These are phyloP conservation scores for Sebastes dallii DNA, from an alignment of 2,797 vertebrate genomes.

Conservation along the genomic window DNA sequence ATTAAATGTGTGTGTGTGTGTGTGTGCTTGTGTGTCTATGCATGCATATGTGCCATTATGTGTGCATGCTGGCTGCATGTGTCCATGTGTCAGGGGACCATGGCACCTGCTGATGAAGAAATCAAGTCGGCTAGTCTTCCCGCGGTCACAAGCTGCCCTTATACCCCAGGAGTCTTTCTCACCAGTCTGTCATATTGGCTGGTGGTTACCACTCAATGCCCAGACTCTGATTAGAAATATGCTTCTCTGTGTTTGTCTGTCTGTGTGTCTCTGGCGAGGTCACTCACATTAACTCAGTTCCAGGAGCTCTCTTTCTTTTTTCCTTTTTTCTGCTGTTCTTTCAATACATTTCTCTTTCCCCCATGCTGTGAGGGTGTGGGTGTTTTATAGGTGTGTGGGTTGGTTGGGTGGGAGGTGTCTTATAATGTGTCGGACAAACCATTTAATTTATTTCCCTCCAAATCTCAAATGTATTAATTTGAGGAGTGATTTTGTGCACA, in stretches of 20 bases:
- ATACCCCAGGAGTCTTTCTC: slow-evolving; percentile 64
- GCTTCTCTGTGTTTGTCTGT: slow-evolving; percentile 42
- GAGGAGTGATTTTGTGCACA: neutral
- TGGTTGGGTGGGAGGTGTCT: neutral
- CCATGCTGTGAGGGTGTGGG: neutral
- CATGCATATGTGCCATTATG: slow-evolving; percentile 35
- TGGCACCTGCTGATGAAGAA: slow-evolving; percentile 82
- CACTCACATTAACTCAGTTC: neutral
- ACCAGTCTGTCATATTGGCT: slow-evolving; percentile 76
- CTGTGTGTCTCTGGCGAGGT: slow-evolving; percentile 10
- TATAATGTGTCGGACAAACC: neutral
- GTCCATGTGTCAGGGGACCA: slow-evolving; percentile 61
- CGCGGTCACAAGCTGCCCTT: slow-evolving; percentile 80
- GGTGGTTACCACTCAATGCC: slow-evolving; percentile 36
- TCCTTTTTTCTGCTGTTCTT: slow-evolving; percentile 13
- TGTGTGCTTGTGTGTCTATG: slow-evolving; percentile 7
- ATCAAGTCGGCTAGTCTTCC: slow-evolving; percentile 75
- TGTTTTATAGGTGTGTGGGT: neutral
- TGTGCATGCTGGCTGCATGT: slow-evolving; percentile 40
- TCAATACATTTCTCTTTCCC: neutral
- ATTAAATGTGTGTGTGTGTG: neutral
- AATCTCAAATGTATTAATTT: neutral
- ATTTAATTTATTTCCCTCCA: neutral
- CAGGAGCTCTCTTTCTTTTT: neutral
- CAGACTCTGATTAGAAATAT: slow-evolving; percentile 71